Conservation (phyloP, 1,140 invertebrate species). For the Euwallacea similis region DNA sequence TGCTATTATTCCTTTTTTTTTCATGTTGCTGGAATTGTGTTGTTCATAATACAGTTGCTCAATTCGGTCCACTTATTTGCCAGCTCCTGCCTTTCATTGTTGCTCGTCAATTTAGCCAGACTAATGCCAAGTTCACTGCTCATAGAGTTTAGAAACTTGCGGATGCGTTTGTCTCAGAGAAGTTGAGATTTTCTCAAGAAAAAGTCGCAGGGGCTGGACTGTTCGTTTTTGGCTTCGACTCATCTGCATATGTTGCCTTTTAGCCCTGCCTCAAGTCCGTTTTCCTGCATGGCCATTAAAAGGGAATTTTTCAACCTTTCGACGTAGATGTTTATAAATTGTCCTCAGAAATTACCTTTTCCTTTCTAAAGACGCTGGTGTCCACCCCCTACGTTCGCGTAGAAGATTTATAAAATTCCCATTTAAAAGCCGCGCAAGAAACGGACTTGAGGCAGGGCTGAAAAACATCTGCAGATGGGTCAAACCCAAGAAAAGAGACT, state of each 20-base stretch:
- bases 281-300: slow-evolving; percentile 70
- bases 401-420: slow-evolving; percentile 74
- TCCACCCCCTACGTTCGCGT: slow-evolving; percentile 70
- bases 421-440: slow-evolving; percentile 71
- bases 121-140: slow-evolving; percentile 84
- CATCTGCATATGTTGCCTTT: slow-evolving; percentile 82
- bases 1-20: too few relatives aligned
- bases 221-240: slow-evolving; percentile 59
- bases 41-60: slow-evolving; percentile 81
- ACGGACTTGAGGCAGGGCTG: slow-evolving; percentile 76
- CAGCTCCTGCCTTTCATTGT: slow-evolving; percentile 59
- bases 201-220: slow-evolving; percentile 43
- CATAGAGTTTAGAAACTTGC: slow-evolving; percentile 95
- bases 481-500: slow-evolving; percentile 53
- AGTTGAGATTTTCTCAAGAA: slow-evolving; percentile 76
- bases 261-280: slow-evolving; percentile 76
- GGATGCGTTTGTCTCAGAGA: slow-evolving; percentile 90
- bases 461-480: slow-evolving; percentile 82
- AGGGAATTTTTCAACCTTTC: slow-evolving; percentile 77
- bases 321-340: slow-evolving; percentile 60
- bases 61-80: slow-evolving; percentile 88
- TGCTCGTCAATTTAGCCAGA: slow-evolving; percentile 72
- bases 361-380: slow-evolving; percentile 62
- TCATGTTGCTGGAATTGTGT: too few relatives aligned
- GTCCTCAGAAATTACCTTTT: too few relatives aligned